phyloP scores from a whole-genome alignment of 1,140 invertebrate species.

The Scaptomyza hsui region DNA sequence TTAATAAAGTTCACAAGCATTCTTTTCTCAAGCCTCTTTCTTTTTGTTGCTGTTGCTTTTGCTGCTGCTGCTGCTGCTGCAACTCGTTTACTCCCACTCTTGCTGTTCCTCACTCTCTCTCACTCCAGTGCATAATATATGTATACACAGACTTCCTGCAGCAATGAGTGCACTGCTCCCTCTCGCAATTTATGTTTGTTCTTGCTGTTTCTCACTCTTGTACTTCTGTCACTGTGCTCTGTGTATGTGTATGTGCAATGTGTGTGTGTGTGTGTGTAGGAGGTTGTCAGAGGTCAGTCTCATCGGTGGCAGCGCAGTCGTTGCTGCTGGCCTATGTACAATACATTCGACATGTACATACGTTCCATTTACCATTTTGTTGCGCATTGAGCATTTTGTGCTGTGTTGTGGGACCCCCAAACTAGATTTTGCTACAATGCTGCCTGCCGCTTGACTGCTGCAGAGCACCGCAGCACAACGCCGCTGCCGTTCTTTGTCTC shows the following conservation, averaged over 20 bases:
- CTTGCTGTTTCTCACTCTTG: constrained; percentile 43
- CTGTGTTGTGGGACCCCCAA: constrained; percentile 59
- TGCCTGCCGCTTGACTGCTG: constrained; percentile 7
- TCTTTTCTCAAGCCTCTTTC: constrained; percentile 23
- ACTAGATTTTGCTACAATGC: constrained; percentile 72
- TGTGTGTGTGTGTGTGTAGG: constrained; percentile 59
- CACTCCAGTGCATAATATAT: neutral
- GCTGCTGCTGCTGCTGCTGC: neutral
- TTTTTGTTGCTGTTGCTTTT: constrained; percentile 8
- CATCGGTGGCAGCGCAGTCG: constrained; percentile 66
- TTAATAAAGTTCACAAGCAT: constrained; percentile 32
- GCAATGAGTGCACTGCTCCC: constrained; percentile 72
- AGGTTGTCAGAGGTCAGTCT: constrained; percentile 82
- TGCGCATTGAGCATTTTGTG: constrained; percentile 52
- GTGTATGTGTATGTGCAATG: constrained; percentile 16
- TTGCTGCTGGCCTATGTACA: constrained; percentile 57
- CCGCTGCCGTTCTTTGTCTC: constrained; percentile 59
- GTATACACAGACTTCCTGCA: constrained; percentile 43
- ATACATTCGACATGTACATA: constrained; percentile 44
- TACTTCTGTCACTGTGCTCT: constrained; percentile 27
- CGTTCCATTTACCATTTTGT: constrained; percentile 67
- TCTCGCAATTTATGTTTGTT: constrained; percentile 68
- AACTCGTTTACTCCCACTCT: constrained; percentile 27
- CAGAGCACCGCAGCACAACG: constrained; percentile 12
- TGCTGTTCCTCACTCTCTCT: constrained; percentile 9